Conservation (phyloP, 2,888 invertebrate species). For the Melipona beecheii region DNA sequence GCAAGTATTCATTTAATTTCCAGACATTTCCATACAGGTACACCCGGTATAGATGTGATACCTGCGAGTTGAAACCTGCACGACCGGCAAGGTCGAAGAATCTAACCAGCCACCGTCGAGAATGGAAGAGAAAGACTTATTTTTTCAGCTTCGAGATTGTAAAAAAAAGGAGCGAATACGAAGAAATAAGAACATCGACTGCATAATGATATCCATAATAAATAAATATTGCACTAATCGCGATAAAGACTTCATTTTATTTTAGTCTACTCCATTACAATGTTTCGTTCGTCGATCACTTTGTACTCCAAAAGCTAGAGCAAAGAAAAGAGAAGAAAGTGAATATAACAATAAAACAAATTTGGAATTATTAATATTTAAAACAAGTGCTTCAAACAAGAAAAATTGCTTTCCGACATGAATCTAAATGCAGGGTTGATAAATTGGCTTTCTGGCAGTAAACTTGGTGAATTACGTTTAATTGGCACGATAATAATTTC, state of each 20-base stretch:
- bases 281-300: not conserved
- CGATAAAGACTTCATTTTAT: slow-evolving; percentile 7
- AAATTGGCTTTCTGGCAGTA: slow-evolving; percentile 17
- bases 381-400: not conserved
- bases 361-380: not conserved
- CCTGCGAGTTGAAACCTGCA: slow-evolving; percentile 78
- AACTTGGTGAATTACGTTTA: slow-evolving; percentile 33
- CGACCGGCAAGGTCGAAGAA: slow-evolving; percentile 80
- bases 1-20: slow-evolving; percentile 9
- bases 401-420: not conserved
- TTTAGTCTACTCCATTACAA: not conserved
- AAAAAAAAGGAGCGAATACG: slow-evolving; percentile 1
- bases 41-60: slow-evolving; percentile 63
- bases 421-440: not conserved
- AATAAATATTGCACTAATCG: slow-evolving; percentile 41
- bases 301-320: not conserved
- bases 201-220: not conserved
- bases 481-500: slow-evolving; percentile 31
- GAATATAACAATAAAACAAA: not conserved
- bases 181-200: slow-evolving; percentile 23
- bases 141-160: slow-evolving; percentile 61
- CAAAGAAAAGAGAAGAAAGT: not conserved
- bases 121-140: slow-evolving; percentile 63
- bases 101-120: slow-evolving; percentile 71
- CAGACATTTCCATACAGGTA: slow-evolving; percentile 30